phyloP scores from a whole-genome alignment of 2,797 vertebrate genomes.

The Micropoecilia bifurca region DNA sequence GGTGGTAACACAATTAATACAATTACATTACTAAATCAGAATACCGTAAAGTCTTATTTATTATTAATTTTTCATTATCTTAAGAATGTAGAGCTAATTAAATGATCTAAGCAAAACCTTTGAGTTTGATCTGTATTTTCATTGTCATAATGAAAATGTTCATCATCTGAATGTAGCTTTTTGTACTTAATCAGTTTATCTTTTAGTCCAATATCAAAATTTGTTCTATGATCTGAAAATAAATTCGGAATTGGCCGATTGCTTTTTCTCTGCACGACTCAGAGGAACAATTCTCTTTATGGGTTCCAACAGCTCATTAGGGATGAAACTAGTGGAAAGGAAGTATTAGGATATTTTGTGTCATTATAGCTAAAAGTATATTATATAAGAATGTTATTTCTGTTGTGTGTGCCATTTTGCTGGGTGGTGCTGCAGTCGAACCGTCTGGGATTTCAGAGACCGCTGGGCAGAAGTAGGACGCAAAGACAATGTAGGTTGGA shows the following conservation, averaged over 20 bases:
- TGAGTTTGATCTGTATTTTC: background rate
- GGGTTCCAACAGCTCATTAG: background rate
- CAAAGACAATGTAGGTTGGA: conserved; percentile 62
- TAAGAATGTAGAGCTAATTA: too few relatives aligned
- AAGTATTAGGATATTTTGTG: background rate
- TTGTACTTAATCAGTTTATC: background rate
- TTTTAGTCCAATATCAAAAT: background rate
- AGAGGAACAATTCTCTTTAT: background rate
- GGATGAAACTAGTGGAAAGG: background rate
- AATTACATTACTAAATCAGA: too few relatives aligned
- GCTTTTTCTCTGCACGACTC: background rate
- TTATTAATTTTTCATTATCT: too few relatives aligned
- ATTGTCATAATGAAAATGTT: background rate
- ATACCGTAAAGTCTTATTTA: too few relatives aligned
- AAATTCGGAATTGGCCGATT: background rate
- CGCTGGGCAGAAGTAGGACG: conserved; percentile 53
- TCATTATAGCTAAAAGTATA: conserved; percentile 1
- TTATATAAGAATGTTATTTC: conserved; percentile 5
- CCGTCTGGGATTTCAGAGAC: conserved; percentile 18
- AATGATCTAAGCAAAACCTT: too few relatives aligned
- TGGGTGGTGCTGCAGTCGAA: conserved; percentile 6
- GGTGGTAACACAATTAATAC: too few relatives aligned
- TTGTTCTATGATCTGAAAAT: background rate
- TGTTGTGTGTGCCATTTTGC: conserved; percentile 18
- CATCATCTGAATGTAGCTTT: background rate